Conservation (phyloP, 2,113 vertebrate species). For the Agapornis roseicollis region DNA sequence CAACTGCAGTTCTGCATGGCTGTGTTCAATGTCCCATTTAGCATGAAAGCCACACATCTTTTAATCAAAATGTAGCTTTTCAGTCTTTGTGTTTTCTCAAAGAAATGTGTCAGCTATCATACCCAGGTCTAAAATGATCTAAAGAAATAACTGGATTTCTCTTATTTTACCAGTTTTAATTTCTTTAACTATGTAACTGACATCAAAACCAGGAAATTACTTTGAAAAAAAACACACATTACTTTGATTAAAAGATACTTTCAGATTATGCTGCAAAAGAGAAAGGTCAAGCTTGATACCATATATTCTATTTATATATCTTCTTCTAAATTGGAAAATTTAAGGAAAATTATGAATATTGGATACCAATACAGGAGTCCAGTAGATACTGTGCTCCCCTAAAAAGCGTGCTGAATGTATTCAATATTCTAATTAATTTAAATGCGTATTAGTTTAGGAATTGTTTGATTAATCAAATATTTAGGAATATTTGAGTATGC, state of each 20-base stretch:
- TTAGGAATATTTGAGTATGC: background rate
- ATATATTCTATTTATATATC: background rate
- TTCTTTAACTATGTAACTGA: background rate
- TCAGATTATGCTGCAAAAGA: background rate
- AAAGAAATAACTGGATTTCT: background rate
- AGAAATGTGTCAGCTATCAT: background rate
- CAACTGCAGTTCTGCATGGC: background rate
- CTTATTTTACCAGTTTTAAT: background rate
- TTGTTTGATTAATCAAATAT: background rate
- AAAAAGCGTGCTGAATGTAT: background rate
- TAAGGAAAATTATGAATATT: background rate
- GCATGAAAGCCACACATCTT: fast-evolving
- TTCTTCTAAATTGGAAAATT: background rate
- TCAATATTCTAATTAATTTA: background rate
- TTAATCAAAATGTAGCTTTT: background rate
- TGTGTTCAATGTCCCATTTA: background rate
- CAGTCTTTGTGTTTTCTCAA: background rate
- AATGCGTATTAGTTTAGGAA: background rate
- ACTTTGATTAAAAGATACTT: background rate
- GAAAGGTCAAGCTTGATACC: background rate
- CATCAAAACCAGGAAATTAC: background rate
- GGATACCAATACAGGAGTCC: background rate
- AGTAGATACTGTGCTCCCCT: background rate
- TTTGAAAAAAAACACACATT: background rate
- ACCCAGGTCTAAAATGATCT: background rate